phyloP scores from a whole-genome alignment of 2,888 invertebrate genomes.

The Pollenia griseotomentosa region DNA sequence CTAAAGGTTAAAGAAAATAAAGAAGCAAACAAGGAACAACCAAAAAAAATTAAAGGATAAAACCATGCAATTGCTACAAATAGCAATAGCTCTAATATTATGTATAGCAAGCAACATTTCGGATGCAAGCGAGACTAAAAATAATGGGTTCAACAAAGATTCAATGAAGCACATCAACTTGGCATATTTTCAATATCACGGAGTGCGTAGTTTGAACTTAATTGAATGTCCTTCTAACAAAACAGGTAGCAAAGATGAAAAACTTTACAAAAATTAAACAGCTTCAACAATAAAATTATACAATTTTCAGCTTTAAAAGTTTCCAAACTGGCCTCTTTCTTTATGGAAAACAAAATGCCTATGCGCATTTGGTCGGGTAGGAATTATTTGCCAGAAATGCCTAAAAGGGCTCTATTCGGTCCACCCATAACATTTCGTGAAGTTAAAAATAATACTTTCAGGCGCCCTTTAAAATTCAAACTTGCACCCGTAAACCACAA shows the following conservation, averaged over 20 bases:
- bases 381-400: constrained; percentile 74
- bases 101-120: background rate
- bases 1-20: background rate
- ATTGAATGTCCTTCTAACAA: constrained; percentile 77
- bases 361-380: constrained; percentile 78
- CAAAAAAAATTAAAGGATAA: background rate
- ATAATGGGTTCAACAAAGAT: background rate
- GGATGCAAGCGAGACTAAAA: background rate
- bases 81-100: background rate
- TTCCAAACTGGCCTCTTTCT: background rate
- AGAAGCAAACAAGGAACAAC: background rate
- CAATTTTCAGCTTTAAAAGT: constrained; percentile 8
- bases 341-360: constrained; percentile 76
- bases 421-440: constrained; percentile 78
- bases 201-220: constrained; percentile 79
- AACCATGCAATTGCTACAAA: background rate
- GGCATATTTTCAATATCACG: constrained; percentile 81
- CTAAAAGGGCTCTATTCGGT: constrained; percentile 60
- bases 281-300: background rate
- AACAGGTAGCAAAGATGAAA: constrained; percentile 10
- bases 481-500: constrained; percentile 77
- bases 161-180: constrained; percentile 73
- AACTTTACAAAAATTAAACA: background rate
- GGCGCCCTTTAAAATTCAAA: constrained; percentile 76
- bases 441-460: constrained; percentile 73